These are phyloP conservation scores for Stenolophus ochropezus DNA, from an alignment of 2,888 invertebrate genomes.

Conservation along the genomic window DNA sequence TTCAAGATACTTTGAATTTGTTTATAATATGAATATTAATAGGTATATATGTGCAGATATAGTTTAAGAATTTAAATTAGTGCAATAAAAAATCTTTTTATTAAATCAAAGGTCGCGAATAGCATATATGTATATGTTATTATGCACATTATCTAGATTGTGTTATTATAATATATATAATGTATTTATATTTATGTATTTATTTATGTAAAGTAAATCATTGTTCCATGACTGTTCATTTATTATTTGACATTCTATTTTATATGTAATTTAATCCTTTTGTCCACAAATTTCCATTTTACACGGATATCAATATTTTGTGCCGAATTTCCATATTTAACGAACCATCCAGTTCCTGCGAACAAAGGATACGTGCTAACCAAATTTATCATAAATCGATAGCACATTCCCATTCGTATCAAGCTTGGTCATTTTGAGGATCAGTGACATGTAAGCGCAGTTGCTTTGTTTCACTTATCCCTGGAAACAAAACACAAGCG, in stretches of 20 bases:
- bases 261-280: neutral
- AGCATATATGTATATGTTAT: too few relatives aligned
- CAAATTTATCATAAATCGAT: conserved; percentile 31
- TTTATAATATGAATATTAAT: too few relatives aligned
- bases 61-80: too few relatives aligned
- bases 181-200: too few relatives aligned
- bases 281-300: neutral
- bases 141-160: too few relatives aligned
- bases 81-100: too few relatives aligned
- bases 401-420: neutral
- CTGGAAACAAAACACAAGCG: conserved; percentile 7
- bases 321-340: neutral
- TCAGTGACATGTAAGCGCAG: neutral
- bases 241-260: neutral
- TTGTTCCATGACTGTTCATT: neutral
- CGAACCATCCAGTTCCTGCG: neutral
- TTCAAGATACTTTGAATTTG: too few relatives aligned
- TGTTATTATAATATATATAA: neutral
- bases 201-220: too few relatives aligned
- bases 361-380: conserved; percentile 3
- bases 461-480: neutral
- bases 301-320: neutral
- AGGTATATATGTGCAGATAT: too few relatives aligned
- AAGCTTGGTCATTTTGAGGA: neutral
- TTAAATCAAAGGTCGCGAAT: too few relatives aligned